Base-by-base conservation (phyloP, 2,797 vertebrate species). In the Lateolabrax maculatus region DNA sequence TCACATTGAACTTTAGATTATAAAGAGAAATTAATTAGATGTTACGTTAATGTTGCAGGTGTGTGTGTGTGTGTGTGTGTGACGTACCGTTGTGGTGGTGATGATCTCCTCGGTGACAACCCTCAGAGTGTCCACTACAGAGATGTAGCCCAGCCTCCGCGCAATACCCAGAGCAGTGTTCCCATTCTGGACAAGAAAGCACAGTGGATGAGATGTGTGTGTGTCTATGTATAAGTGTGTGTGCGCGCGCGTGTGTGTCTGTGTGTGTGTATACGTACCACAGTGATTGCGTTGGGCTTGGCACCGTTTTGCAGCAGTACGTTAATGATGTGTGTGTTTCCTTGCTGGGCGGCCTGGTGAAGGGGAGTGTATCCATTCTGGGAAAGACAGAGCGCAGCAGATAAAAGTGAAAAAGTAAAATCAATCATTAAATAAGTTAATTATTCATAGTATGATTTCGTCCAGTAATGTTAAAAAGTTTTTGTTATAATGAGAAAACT, bases 291-390 rank as follows among this genome's bases (percentile, higher is more conserved):
- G 0, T 99, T 98, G 79, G 98, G 98, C 84, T 97, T 97, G 90
- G 98, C 98, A 27, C 98, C 98, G 0, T 96, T 90, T 55, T 98
- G 98, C 49, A 99, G 95, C 64, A 99, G 95, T 0, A 98, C 93
- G 0, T 99, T 99, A 64, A 99, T 99, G 86, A 99, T 96, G 92
- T 99, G 98, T 60, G 98, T 99, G 93, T 99, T 98, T 56, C 98
- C 98, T 79, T 99, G 98, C 67, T 99, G 98, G n/a, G 98, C 98
- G 2, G 98, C 98, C 94, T 99, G 98, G 85, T 99, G 98, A 36
- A 99, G 94, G 53, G 98, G 97, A 2, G 98, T 99, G 91, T 99
- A 99, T 52, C 98, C 98, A 12, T 97, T 99, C 98, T 99, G 95
- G 9, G 46, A 41, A 11, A n/a, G 37, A 69, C 37, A 70, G 9